Conservation (phyloP, 1,140 invertebrate species). For the Pogonognathellus flavescens region DNA sequence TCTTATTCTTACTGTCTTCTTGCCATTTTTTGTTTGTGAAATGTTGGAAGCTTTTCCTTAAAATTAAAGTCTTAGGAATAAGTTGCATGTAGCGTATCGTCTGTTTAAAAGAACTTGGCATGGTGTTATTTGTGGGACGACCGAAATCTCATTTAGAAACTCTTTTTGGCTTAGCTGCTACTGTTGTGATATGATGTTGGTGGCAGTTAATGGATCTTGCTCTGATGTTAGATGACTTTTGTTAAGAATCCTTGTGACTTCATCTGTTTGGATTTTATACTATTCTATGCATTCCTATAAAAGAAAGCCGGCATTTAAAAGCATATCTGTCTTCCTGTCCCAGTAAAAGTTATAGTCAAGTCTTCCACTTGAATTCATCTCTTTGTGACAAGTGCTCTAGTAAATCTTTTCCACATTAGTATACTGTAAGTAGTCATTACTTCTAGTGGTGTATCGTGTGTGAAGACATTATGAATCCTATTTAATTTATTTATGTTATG, state of each 20-base stretch:
- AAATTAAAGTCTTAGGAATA: background rate
- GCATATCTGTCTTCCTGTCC: conserved; percentile 34
- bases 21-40: background rate
- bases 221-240: background rate
- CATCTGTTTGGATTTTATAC: conserved; percentile 8
- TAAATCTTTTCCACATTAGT: conserved; percentile 19
- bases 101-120: conserved; percentile 22
- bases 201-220: background rate
- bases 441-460: background rate
- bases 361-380: conserved; percentile 38
- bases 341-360: conserved; percentile 17
- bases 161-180: background rate
- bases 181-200: background rate
- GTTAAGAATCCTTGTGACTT: conserved; percentile 26
- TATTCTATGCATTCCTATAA: conserved; percentile 26
- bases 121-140: conserved; percentile 32
- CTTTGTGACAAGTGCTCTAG: conserved; percentile 32
- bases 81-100: background rate
- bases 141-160: conserved; percentile 23
- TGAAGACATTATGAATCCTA: too few relatives aligned
- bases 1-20: too few relatives aligned
- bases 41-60: background rate
- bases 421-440: background rate
- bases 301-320: conserved; percentile 29
- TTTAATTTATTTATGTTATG: background rate